A percentile compares a stretch with the other conserved stretches of the same genome.
phyloP scores from a whole-genome alignment of 1,140 invertebrate species.

The Phymastichus coffea region DNA sequence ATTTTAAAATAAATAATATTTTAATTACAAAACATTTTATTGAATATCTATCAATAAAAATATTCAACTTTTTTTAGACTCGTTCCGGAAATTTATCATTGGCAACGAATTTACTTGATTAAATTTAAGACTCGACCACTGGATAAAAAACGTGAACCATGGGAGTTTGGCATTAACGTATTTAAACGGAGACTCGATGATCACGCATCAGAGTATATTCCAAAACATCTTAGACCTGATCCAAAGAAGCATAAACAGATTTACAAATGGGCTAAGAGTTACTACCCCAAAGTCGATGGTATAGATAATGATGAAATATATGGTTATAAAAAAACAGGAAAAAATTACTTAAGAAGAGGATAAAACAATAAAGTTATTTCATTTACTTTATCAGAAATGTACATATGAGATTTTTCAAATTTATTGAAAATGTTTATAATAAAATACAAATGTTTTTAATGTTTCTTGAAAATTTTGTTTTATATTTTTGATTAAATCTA shows the following conservation, averaged over 20 bases:
- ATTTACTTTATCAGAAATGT: not conserved
- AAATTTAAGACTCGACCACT: constrained; percentile 64
- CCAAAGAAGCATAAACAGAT: constrained; percentile 56
- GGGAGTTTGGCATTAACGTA: constrained; percentile 65
- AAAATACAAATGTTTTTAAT: not conserved
- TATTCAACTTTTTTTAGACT: constrained; percentile 50
- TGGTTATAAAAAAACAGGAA: too few relatives aligned
- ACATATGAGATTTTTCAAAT: not conserved
- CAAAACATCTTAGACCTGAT: constrained; percentile 60
- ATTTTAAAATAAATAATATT: too few relatives aligned
- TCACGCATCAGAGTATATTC: constrained; percentile 67
- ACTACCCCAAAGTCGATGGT: constrained; percentile 62
- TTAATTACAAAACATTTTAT: too few relatives aligned
- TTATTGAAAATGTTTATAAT: not conserved
- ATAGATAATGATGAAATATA: too few relatives aligned
- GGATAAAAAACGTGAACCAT: constrained; percentile 68
- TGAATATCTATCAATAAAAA: too few relatives aligned
- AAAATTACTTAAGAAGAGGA: too few relatives aligned
- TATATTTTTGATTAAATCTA: too few relatives aligned
- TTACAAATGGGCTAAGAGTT: constrained; percentile 63
- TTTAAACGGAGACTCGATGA: constrained; percentile 63
- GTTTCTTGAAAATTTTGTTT: constrained; percentile 66
- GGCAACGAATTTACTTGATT: constrained; percentile 78
- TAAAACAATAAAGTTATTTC: not conserved
- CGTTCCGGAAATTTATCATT: constrained; percentile 68